Percentiles rank a stretch among this genome's conserved stretches.
Conservation (phyloP, 2,113 vertebrate genomes). For the Tachuris rubrigastra region DNA sequence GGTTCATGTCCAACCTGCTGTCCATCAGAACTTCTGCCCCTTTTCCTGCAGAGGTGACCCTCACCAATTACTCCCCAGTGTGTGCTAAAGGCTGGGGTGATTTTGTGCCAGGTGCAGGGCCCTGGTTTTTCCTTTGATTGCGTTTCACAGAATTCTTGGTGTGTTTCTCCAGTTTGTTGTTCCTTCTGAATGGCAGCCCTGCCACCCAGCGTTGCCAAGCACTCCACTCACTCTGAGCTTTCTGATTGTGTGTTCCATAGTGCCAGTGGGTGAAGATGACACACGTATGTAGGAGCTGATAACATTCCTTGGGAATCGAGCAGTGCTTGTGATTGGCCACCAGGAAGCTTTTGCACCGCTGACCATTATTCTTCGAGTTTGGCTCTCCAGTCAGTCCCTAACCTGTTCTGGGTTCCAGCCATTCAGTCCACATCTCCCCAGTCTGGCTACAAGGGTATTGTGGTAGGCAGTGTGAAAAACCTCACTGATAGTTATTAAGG, state of each 20-base stretch:
- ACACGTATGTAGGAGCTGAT: background rate
- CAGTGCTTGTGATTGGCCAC: background rate
- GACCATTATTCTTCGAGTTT: background rate
- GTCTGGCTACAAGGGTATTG: background rate
- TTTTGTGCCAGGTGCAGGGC: background rate
- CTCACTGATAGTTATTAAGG: background rate
- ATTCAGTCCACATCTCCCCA: background rate
- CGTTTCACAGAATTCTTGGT: background rate
- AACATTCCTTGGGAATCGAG: background rate
- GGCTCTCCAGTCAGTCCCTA: background rate
- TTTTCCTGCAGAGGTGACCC: background rate
- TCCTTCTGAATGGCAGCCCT: background rate
- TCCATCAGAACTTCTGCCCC: background rate
- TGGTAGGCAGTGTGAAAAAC: background rate
- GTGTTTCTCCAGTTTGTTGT: background rate
- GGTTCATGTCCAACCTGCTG: background rate
- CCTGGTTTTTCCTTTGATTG: background rate
- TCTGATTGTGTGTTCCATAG: background rate
- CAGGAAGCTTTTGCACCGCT: background rate
- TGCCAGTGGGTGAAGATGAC: background rate
- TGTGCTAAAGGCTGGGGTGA: background rate
- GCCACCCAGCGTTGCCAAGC: background rate
- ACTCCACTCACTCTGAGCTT: background rate
- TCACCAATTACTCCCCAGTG: background rate
- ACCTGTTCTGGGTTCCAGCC: background rate